Percentiles rank a stretch among this genome's conserved stretches.
These are phyloP conservation scores for Vidua macroura DNA, from an alignment of 2,113 vertebrate species.

Conservation along the genomic window DNA sequence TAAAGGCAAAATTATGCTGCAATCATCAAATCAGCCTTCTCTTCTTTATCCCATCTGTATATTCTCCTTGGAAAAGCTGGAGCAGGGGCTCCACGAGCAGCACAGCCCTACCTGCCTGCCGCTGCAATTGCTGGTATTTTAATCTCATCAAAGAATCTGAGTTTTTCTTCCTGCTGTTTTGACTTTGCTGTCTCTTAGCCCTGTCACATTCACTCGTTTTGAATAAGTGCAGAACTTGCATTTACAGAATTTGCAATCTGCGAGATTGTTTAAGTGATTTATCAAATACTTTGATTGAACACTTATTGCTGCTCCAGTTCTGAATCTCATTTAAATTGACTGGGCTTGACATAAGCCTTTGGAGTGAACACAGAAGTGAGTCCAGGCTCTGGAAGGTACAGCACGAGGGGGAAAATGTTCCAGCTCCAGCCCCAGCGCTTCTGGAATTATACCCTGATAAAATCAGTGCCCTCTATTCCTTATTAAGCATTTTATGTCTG, in stretches of 20 bases:
- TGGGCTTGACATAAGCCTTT: constrained; percentile 51
- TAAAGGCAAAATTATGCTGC: constrained; percentile 60
- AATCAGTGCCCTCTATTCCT: not conserved
- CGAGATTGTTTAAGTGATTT: constrained; percentile 67
- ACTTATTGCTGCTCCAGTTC: constrained; percentile 40
- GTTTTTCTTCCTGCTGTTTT: constrained; percentile 66
- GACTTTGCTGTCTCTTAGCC: constrained; percentile 64
- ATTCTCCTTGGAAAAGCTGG: constrained; percentile 14
- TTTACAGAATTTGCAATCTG: constrained; percentile 68
- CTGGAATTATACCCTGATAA: not conserved
- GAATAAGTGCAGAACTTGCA: constrained; percentile 59
- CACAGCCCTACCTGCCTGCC: constrained; percentile 58
- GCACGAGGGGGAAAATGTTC: not conserved
- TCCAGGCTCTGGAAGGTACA: not conserved
- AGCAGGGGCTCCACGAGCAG: not conserved
- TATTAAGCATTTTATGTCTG: not conserved
- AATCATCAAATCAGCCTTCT: constrained; percentile 69
- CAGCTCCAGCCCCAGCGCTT: not conserved
- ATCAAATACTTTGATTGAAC: constrained; percentile 66
- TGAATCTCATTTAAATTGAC: constrained; percentile 62
- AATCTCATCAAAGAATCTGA: constrained; percentile 65
- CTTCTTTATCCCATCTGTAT: constrained; percentile 67
- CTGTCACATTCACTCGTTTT: constrained; percentile 66
- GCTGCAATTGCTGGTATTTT: constrained; percentile 65
- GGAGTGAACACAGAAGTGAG: not conserved